A percentile compares a stretch with the other conserved stretches of the same genome.
These are phyloP conservation scores for Furcifer pardalis DNA, from an alignment of 2,797 vertebrate species.

Conservation along the genomic window DNA sequence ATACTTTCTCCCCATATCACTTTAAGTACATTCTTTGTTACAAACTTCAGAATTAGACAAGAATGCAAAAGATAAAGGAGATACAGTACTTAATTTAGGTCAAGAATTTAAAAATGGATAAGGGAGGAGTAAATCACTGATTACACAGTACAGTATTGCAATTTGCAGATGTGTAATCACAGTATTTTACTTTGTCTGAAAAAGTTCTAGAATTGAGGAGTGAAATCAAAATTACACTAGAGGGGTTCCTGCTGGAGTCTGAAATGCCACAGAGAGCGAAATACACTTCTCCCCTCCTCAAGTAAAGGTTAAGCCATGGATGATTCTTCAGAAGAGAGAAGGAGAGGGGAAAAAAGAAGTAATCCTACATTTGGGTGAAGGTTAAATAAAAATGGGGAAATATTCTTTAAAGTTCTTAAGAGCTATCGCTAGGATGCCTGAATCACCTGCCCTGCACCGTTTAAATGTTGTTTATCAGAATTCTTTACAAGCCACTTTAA, in stretches of 20 bases:
- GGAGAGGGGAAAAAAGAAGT: neutral
- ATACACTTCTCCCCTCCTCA: slow-evolving; percentile 22
- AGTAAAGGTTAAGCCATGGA: slow-evolving; percentile 43
- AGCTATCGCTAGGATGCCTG: neutral
- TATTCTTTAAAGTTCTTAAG: neutral
- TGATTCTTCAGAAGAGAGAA: slow-evolving; percentile 37
- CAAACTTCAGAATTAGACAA: slow-evolving; percentile 55
- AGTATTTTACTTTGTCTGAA: slow-evolving; percentile 14
- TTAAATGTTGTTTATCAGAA: slow-evolving; percentile 64
- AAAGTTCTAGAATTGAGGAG: slow-evolving; percentile 36
- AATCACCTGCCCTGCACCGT: slow-evolving; percentile 9
- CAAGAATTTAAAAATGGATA: slow-evolving; percentile 55
- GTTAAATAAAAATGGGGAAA: slow-evolving; percentile 40
- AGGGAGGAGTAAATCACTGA: slow-evolving; percentile 40
- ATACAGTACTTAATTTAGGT: slow-evolving; percentile 50
- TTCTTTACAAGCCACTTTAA: slow-evolving; percentile 64
- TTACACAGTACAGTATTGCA: slow-evolving; percentile 32
- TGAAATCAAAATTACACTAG: slow-evolving; percentile 32
- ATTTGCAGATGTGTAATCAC: slow-evolving; percentile 45
- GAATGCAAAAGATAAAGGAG: slow-evolving; percentile 48
- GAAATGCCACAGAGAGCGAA: slow-evolving; percentile 31
- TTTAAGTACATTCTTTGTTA: slow-evolving; percentile 60
- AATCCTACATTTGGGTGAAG: slow-evolving; percentile 18
- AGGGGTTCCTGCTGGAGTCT: neutral
- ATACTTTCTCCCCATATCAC: neutral